phyloP scores from a whole-genome alignment of 2,113 vertebrate genomes.

The Narcine bancroftii region DNA sequence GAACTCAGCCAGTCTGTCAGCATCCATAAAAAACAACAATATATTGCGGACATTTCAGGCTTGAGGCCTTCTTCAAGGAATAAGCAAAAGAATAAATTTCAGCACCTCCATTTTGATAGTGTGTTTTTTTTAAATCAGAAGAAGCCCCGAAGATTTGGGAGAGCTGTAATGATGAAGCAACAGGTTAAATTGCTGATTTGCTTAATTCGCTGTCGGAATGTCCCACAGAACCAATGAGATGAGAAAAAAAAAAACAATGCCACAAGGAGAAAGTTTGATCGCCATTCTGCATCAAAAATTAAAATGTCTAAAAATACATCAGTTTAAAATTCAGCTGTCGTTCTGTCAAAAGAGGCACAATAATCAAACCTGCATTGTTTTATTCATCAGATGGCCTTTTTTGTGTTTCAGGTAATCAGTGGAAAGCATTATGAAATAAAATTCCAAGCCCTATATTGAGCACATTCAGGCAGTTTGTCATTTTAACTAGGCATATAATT shows the following conservation, averaged over 20 bases:
- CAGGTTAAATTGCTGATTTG: background rate
- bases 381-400: background rate
- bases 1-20: no score
- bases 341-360: background rate
- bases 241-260: background rate
- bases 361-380: background rate
- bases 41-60: no score
- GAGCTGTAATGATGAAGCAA: background rate
- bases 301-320: background rate
- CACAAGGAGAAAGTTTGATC: background rate
- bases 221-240: background rate
- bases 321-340: background rate
- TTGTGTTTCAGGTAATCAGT: background rate
- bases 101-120: background rate
- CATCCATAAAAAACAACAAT: no score
- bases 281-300: background rate
- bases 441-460: background rate
- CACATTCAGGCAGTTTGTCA: conserved; percentile 15
- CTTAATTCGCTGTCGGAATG: background rate
- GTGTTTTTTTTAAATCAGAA: background rate
- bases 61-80: no score
- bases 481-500: conserved; percentile 32
- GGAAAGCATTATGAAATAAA: background rate
- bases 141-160: background rate
- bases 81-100: background rate